Percentiles rank a stretch among this genome's conserved stretches.
Evolutionary conservation across 2,888 invertebrate species (phyloP).

Genomic region (Cheilosia grossa): DNA sequence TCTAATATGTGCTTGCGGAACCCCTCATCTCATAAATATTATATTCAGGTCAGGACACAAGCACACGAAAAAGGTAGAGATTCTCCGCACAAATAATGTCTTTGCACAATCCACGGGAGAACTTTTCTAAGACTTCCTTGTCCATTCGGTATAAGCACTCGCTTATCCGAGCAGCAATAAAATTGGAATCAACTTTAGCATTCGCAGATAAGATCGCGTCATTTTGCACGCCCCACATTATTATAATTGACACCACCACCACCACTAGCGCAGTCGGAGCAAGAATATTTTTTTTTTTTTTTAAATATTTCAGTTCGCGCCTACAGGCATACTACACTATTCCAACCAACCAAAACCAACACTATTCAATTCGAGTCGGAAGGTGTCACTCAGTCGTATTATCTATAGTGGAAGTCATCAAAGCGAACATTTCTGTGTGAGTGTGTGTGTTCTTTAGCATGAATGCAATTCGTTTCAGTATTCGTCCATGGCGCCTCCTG

Average conservation of each 20-base stretch:
- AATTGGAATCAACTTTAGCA: slow-evolving; percentile 77
- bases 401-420: slow-evolving; percentile 65
- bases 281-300: slow-evolving; percentile 40
- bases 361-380: slow-evolving; percentile 47
- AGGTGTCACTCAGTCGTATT: slow-evolving; percentile 68
- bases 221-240: slow-evolving; percentile 78
- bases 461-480: slow-evolving; percentile 35
- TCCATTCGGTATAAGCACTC: slow-evolving; percentile 58
- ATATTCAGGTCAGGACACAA: slow-evolving; percentile 73
- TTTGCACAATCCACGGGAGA: slow-evolving; percentile 29
- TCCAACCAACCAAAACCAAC: slow-evolving; percentile 13
- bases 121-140: slow-evolving; percentile 74
- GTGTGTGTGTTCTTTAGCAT: slow-evolving; percentile 26
- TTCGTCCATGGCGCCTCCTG: slow-evolving; percentile 27
- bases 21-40: slow-evolving; percentile 68
- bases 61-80: slow-evolving; percentile 50
- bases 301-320: slow-evolving; percentile 39
- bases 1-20: slow-evolving; percentile 15
- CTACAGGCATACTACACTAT: slow-evolving; percentile 41
- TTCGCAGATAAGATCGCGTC: slow-evolving; percentile 81
- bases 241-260: slow-evolving; percentile 71
- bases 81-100: slow-evolving; percentile 65
- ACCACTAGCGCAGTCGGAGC: slow-evolving; percentile 24
- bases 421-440: slow-evolving; percentile 18
- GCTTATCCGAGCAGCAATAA: slow-evolving; percentile 70